phyloP scores from a whole-genome alignment of 1,140 invertebrate species.

The Dreissena polymorpha region DNA sequence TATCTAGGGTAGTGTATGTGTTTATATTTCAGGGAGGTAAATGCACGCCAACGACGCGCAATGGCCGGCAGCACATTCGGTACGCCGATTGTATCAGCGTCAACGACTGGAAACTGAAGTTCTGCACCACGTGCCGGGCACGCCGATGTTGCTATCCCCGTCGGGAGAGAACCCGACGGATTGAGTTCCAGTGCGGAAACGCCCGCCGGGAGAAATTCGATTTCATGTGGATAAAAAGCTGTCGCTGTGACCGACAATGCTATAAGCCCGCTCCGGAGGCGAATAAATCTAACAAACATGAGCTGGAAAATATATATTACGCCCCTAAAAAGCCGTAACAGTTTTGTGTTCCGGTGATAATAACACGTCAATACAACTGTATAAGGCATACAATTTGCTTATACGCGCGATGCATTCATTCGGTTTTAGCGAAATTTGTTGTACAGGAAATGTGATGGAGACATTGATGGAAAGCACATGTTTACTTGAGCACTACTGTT shows the following conservation, averaged over 20 bases:
- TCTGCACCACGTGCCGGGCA: slow-evolving; percentile 83
- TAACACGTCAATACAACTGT: too few species aligned
- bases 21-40: slow-evolving; percentile 83
- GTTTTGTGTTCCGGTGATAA: too few species aligned
- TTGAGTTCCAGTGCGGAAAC: slow-evolving; percentile 78
- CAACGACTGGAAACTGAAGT: slow-evolving; percentile 83
- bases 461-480: too few species aligned
- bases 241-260: slow-evolving; percentile 65
- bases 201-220: slow-evolving; percentile 57
- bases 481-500: too few species aligned
- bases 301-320: too few species aligned
- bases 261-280: slow-evolving; percentile 24
- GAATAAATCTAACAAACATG: too few species aligned
- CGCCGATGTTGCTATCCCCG: slow-evolving; percentile 83
- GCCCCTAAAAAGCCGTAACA: too few species aligned
- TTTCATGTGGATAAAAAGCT: slow-evolving; percentile 76
- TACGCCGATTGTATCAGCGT: slow-evolving; percentile 85
- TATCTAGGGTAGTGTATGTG: not conserved
- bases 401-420: too few species aligned
- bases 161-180: slow-evolving; percentile 82
- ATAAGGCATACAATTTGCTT: too few species aligned
- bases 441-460: too few species aligned
- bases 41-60: slow-evolving; percentile 85
- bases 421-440: too few species aligned
- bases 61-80: slow-evolving; percentile 81